These are phyloP conservation scores for Pristionchus japonicus DNA, from an alignment of 2,888 invertebrate species.

Conservation along the genomic window DNA sequence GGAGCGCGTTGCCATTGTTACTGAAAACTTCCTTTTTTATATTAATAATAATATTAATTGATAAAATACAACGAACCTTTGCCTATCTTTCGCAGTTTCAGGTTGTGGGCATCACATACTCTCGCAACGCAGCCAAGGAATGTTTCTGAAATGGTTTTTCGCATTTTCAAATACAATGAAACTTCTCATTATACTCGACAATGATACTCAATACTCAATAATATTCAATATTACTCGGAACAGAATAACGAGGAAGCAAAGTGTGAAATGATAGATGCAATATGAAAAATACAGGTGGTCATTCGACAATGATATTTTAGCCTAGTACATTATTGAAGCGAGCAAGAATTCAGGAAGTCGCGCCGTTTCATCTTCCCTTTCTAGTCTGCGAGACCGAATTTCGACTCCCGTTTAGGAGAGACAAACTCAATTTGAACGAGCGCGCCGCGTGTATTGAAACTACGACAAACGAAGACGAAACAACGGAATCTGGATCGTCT, in stretches of 20 bases:
- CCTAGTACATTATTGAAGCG: no score
- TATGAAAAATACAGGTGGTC: no score
- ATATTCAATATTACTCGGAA: no score
- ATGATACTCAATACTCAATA: no score
- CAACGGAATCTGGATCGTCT: not conserved
- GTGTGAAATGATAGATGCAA: no score
- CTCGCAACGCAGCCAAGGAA: not conserved
- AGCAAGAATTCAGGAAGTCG: not conserved
- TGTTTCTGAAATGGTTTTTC: not conserved
- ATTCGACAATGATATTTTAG: no score
- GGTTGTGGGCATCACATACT: constrained; percentile 28
- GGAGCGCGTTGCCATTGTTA: not conserved
- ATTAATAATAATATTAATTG: not conserved
- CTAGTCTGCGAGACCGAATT: not conserved
- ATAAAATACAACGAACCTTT: not conserved
- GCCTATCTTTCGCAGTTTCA: constrained; percentile 18
- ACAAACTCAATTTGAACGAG: not conserved
- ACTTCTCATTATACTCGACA: no score
- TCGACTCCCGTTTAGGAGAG: not conserved
- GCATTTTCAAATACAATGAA: no score
- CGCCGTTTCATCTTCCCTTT: not conserved
- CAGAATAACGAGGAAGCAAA: no score
- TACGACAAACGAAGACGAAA: constrained; percentile 8
- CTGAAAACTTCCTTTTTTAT: not conserved
- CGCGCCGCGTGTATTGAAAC: not conserved